Evolutionary conservation across 2,113 vertebrate genomes (phyloP).

Genomic region (Gymnogyps californianus): DNA sequence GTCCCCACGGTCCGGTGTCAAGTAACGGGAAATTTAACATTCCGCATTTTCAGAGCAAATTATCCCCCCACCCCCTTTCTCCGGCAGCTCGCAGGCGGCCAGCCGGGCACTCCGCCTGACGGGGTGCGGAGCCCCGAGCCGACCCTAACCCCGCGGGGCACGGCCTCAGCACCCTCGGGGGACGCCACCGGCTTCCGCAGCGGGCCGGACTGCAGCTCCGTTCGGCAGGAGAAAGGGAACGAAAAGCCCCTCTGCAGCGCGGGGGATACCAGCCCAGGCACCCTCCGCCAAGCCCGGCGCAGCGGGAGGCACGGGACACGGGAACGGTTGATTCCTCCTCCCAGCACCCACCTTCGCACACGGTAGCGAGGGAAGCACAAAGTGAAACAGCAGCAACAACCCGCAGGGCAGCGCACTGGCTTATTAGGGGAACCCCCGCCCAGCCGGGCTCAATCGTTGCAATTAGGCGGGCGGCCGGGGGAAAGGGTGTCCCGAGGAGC

Average conservation of each 20-base stretch:
- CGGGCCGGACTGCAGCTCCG: no score
- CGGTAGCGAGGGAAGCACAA: neutral
- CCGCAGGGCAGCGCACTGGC: neutral
- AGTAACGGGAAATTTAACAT: neutral
- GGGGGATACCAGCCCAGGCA: no score
- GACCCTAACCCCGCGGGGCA: neutral
- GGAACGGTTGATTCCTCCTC: no score
- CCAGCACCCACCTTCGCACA: neutral
- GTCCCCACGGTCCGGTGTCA: neutral
- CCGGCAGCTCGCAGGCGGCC: neutral
- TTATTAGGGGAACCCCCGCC: neutral
- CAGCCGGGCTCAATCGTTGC: neutral
- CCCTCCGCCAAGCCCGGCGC: accelerated
- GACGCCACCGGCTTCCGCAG: no score
- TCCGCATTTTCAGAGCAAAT: neutral
- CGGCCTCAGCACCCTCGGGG: neutral
- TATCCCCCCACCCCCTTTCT: neutral
- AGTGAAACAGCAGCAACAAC: neutral
- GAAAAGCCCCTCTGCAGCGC: accelerated
- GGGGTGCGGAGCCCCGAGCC: neutral
- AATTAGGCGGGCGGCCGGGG: neutral
- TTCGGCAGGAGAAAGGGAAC: accelerated
- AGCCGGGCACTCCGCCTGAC: neutral
- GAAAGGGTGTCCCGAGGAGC: neutral
- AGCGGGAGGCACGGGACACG: no score